Conservation (phyloP, 1,140 invertebrate genomes). For the Drosophila gunungcola region DNA sequence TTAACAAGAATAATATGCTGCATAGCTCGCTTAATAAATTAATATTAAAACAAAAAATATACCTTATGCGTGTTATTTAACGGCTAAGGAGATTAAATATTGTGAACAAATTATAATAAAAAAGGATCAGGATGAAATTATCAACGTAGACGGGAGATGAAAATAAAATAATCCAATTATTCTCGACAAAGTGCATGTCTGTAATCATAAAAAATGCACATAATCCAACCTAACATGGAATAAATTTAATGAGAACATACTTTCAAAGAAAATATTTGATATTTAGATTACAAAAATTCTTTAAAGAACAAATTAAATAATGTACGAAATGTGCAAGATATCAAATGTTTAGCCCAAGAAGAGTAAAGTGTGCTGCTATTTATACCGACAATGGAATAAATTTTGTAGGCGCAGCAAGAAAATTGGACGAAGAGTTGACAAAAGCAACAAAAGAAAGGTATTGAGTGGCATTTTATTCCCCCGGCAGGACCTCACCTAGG, state of each 20-base stretch:
- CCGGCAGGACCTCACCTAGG: background rate
- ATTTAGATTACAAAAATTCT: no score
- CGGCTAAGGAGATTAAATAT: background rate
- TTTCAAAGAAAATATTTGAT: background rate
- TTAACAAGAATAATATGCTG: no score
- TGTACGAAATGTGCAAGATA: no score
- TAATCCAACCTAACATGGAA: background rate
- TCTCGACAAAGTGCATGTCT: background rate
- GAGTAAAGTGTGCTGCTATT: background rate
- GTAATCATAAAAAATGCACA: background rate
- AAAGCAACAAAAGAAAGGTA: slow-evolving; percentile 1
- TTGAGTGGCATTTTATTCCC: slow-evolving; percentile 5
- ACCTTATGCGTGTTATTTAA: background rate
- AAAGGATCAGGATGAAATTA: background rate
- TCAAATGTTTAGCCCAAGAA: background rate
- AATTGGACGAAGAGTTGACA: background rate
- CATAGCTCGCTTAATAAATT: background rate
- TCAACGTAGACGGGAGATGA: background rate
- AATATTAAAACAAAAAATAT: no score
- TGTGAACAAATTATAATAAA: background rate
- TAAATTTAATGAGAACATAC: background rate
- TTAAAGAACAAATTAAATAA: no score
- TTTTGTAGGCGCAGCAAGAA: background rate
- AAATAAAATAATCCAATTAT: background rate
- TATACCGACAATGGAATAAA: slow-evolving; percentile 2